These are phyloP conservation scores for Malurus leucopterus DNA, from an alignment of 2,797 vertebrate species.

Conservation along the genomic window DNA sequence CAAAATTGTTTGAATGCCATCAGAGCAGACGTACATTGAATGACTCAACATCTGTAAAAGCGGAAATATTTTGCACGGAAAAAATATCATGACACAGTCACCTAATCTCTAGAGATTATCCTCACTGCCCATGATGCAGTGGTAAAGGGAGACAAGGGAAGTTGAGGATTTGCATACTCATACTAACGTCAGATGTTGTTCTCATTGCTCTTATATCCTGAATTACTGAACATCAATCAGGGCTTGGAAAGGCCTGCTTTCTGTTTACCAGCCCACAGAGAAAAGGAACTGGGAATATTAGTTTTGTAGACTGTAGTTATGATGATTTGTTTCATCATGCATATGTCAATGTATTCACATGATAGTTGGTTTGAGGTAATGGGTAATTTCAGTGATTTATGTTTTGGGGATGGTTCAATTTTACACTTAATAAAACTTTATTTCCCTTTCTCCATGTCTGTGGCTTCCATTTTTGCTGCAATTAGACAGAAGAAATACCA, in stretches of 20 bases:
- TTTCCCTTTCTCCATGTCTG: background rate
- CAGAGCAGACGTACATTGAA: background rate
- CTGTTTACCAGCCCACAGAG: background rate
- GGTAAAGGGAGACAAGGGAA: background rate
- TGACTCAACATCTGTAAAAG: background rate
- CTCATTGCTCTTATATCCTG: background rate
- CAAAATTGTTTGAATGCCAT: background rate
- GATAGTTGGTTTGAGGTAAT: background rate
- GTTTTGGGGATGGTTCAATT: background rate
- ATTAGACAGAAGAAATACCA: background rate
- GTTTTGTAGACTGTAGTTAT: background rate
- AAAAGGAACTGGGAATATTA: background rate
- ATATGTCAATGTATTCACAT: background rate
- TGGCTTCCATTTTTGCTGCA: background rate
- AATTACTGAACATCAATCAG: background rate
- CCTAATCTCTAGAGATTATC: background rate
- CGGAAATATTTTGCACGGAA: background rate
- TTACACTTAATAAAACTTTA: background rate
- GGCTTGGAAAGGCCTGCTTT: background rate
- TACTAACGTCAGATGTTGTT: background rate
- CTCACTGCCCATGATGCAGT: background rate
- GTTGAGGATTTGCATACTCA: background rate
- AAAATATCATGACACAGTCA: background rate
- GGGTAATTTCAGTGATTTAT: background rate
- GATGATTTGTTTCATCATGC: background rate